Conservation (phyloP, 2,113 vertebrate species). For the Ondatra zibethicus region DNA sequence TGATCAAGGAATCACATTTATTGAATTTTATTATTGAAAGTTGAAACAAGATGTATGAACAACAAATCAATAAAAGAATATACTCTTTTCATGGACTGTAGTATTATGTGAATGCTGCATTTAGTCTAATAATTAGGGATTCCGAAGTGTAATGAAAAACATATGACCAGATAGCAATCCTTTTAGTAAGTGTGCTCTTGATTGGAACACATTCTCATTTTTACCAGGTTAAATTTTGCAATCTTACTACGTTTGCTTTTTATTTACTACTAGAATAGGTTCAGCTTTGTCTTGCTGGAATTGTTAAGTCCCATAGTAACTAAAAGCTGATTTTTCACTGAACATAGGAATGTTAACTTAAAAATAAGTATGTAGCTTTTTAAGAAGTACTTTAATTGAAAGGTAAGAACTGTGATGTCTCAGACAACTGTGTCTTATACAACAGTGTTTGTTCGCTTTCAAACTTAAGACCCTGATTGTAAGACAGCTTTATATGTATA, state of each 20-base stretch:
- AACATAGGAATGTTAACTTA: constrained; percentile 35
- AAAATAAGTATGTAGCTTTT: not conserved
- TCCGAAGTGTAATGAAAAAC: constrained; percentile 48
- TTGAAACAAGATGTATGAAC: constrained; percentile 84
- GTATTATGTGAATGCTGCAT: constrained; percentile 78
- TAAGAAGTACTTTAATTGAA: constrained; percentile 43
- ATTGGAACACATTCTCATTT: constrained; percentile 55
- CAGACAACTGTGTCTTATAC: not conserved
- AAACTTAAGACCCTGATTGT: constrained; percentile 6
- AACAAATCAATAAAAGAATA: constrained; percentile 85
- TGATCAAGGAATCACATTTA: constrained; percentile 85
- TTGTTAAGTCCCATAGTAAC: constrained; percentile 44
- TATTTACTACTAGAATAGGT: constrained; percentile 24
- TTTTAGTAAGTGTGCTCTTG: constrained; percentile 14
- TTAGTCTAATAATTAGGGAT: constrained; percentile 41
- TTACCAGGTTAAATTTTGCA: constrained; percentile 60
- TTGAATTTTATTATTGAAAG: constrained; percentile 88
- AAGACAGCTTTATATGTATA: not conserved
- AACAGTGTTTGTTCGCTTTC: not conserved
- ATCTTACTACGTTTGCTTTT: constrained; percentile 49
- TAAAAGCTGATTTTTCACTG: constrained; percentile 51
- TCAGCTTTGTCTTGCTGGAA: constrained; percentile 25
- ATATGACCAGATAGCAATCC: constrained; percentile 44
- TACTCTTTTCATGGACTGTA: constrained; percentile 86
- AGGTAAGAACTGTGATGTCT: not conserved